phyloP scores from a whole-genome alignment of 2,113 vertebrate species.

The Nematolebias whitei region DNA sequence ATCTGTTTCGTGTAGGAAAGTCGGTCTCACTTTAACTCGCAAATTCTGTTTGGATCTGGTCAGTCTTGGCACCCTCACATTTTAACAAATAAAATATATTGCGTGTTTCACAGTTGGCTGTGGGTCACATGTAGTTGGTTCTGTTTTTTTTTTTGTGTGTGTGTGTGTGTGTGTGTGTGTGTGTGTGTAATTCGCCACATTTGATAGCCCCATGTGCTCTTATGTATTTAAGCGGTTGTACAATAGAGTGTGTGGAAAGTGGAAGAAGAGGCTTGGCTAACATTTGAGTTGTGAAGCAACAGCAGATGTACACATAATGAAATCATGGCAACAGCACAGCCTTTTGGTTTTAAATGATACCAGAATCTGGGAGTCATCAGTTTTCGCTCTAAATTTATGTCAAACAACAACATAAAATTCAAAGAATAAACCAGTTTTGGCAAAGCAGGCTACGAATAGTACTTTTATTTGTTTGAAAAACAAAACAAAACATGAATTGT shows the following conservation, averaged over 20 bases:
- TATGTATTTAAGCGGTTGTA: slow-evolving; percentile 28
- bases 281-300: slow-evolving; percentile 36
- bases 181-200: slow-evolving; percentile 25
- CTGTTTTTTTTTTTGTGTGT: slow-evolving; percentile 8
- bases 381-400: slow-evolving; percentile 1
- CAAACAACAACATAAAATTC: slow-evolving; percentile 11
- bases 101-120: slow-evolving; percentile 33
- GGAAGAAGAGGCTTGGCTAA: slow-evolving; percentile 25
- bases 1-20: slow-evolving; percentile 51
- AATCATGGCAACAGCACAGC: not conserved
- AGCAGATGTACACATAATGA: slow-evolving; percentile 1
- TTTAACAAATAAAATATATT: slow-evolving; percentile 35
- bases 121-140: slow-evolving; percentile 18
- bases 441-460: not conserved
- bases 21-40: slow-evolving; percentile 31
- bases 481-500: slow-evolving; percentile 16
- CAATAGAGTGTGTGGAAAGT: slow-evolving; percentile 38
- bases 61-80: slow-evolving; percentile 32
- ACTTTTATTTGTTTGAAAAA: not conserved
- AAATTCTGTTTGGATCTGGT: slow-evolving; percentile 38
- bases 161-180: too few relatives aligned
- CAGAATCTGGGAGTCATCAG: not conserved
- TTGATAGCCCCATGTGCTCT: slow-evolving; percentile 28
- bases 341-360: not conserved
- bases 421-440: slow-evolving; percentile 12